Conservation (phyloP, 2,888 invertebrate genomes). For the Eupithecia abbreviata region DNA sequence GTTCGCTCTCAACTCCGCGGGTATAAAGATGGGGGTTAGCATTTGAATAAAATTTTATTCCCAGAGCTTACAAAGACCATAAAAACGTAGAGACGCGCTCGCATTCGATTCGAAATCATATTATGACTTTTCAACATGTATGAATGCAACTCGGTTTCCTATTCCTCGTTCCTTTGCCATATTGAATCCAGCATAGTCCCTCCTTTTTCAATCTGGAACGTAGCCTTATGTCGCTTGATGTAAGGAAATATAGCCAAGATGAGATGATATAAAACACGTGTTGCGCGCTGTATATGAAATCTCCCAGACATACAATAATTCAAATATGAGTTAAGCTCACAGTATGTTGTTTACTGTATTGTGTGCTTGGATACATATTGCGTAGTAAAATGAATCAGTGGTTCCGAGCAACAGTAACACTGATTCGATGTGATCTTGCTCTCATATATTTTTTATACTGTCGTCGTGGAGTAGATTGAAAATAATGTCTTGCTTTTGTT, state of each 20-base stretch:
- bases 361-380: constrained; percentile 17
- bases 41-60: constrained; percentile 67
- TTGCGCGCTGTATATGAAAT: constrained; percentile 67
- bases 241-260: constrained; percentile 67
- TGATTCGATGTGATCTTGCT: constrained; percentile 21
- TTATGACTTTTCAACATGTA: constrained; percentile 78
- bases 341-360: constrained; percentile 59
- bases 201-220: constrained; percentile 74
- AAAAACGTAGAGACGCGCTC: constrained; percentile 67
- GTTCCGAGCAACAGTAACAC: constrained; percentile 52
- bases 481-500: constrained; percentile 13
- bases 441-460: constrained; percentile 5
- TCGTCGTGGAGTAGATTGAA: constrained; percentile 4
- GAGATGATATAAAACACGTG: constrained; percentile 76
- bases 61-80: constrained; percentile 62
- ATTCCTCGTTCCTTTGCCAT: constrained; percentile 70
- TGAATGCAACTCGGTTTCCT: constrained; percentile 72
- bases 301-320: constrained; percentile 69
- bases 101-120: constrained; percentile 76
- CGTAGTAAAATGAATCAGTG: constrained; percentile 2
- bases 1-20: constrained; percentile 48
- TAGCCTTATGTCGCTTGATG: constrained; percentile 62
- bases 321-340: constrained; percentile 71
- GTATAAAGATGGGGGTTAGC: constrained; percentile 51
- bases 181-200: constrained; percentile 73